Percentiles rank a stretch among this genome's conserved stretches.
Evolutionary conservation across 37 sponge, comb jelly and placozoan genomes (phyloP).

Genomic region (Lycopodina hypogea): DNA sequence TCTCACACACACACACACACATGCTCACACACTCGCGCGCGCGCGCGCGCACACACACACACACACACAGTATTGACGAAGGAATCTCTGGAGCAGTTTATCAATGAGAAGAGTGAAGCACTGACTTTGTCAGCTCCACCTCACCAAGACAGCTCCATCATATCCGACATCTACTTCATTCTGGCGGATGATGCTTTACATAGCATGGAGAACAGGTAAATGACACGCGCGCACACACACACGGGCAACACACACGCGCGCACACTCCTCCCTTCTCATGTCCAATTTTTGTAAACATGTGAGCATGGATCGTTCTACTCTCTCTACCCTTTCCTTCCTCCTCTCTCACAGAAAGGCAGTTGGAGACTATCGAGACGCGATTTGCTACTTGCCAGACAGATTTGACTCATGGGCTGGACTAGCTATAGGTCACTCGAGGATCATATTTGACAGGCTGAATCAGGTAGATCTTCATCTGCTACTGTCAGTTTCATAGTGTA

Average conservation of each 20-base stretch:
- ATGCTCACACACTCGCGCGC: background rate
- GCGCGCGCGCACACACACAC: background rate
- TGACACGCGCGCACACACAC: background rate
- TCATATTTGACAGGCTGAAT: slow-evolving; percentile 46
- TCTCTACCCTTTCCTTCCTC: slow-evolving; percentile 1
- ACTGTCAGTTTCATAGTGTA: background rate
- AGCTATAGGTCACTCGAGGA: slow-evolving; percentile 54
- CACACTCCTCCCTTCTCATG: background rate
- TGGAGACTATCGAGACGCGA: slow-evolving; percentile 40
- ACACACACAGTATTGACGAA: slow-evolving; percentile 2
- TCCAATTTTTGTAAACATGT: background rate
- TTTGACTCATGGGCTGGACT: slow-evolving; percentile 85
- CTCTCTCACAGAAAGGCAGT: slow-evolving; percentile 51
- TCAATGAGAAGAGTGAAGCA: slow-evolving; percentile 25
- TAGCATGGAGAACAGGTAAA: slow-evolving; percentile 50
- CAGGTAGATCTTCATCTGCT: slow-evolving; percentile 6
- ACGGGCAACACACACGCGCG: background rate
- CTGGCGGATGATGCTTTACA: slow-evolving; percentile 65
- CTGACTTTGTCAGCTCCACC: slow-evolving; percentile 7
- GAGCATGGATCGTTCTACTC: too few species aligned
- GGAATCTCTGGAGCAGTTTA: slow-evolving; percentile 29
- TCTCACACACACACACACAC: background rate
- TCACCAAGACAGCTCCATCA: slow-evolving; percentile 49
- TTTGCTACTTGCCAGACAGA: slow-evolving; percentile 55
- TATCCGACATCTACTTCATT: slow-evolving; percentile 64